phyloP scores from a whole-genome alignment of 37 sponge, comb jelly and placozoan genomes.

The Halichondria panicea region DNA sequence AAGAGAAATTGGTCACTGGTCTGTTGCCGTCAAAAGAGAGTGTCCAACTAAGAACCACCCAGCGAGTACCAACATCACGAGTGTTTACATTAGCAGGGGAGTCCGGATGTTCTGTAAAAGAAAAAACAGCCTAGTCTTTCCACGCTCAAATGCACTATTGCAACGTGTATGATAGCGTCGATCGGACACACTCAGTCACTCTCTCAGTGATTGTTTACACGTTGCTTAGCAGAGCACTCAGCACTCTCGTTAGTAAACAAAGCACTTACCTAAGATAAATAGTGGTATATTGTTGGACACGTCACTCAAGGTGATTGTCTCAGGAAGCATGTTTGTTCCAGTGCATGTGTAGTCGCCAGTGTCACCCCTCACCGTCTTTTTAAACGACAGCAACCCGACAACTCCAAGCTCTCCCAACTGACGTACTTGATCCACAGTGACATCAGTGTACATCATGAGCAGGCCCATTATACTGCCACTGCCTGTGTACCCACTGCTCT shows the following conservation, averaged over 20 bases:
- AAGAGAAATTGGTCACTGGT: constrained; percentile 19
- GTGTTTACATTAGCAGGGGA: constrained; percentile 28
- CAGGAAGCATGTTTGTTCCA: constrained; percentile 29
- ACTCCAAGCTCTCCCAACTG: constrained; percentile 24
- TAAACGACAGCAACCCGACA: constrained; percentile 39
- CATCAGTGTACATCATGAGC: constrained; percentile 6
- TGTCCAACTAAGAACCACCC: constrained; percentile 47
- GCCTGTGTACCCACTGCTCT: constrained; percentile 9
- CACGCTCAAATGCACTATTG: no score
- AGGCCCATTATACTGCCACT: constrained; percentile 17
- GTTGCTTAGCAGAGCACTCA: no score
- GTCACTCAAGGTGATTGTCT: constrained; percentile 9
- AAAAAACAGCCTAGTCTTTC: no score
- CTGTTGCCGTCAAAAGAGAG: constrained; percentile 64
- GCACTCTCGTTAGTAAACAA: no score
- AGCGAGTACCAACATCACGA: constrained; percentile 3
- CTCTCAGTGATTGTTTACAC: not conserved
- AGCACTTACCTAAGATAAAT: constrained; percentile 56
- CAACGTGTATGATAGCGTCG: not conserved
- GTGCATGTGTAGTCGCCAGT: constrained; percentile 73
- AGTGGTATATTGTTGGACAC: constrained; percentile 26
- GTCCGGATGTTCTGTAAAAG: constrained; percentile 68
- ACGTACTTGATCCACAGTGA: not conserved
- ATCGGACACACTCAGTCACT: no score
- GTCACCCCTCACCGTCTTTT: constrained; percentile 38